Base-by-base conservation (phyloP, 2,113 vertebrate genomes). In the Semnornis frantzii region DNA sequence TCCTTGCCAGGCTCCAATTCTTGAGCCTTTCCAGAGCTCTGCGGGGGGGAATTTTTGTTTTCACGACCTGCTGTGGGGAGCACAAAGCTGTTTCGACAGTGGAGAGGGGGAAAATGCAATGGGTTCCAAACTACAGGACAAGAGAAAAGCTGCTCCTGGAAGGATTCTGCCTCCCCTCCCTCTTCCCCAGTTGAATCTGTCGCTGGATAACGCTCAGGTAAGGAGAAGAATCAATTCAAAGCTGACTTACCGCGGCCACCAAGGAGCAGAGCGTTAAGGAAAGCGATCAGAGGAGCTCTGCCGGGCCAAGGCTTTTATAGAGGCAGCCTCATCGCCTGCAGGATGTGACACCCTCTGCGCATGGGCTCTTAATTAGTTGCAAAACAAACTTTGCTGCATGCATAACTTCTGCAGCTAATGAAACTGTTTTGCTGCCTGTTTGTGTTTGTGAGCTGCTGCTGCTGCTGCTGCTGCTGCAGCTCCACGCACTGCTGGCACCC, bases 301-400 rank as follows among this genome's bases (percentile, higher is more conserved):
- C 8, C 82, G 82, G 81, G 95, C 95, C 82, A 90, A 95, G 71
- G 96, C 95, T 96, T 96, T 96, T 96, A 96, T 96, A 96, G 80
- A 42, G 92, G 66, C 77, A 82, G 87, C 69, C 82, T 31, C 42
- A 93, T 75, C 48, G 96, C 96, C 96, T 85, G 96, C 88, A 83
- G 96, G 93, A 96, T 90, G 96, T 96, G 95, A 96, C 96, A 96
- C 95, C 95, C 95, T 95, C 72, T 95, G 87, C 94, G 93, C 96
- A 95, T 74, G 85, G 66, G 90, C 69, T 94, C 90, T 92, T 96
- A 96, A 96, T 95, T 94, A 95, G 96, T 96, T 96, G 96, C 96
- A 96, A 96, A 96, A 96, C 96, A 95, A 90, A 96, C 92, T 87
- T 88, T 89, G 92, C 95, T 93, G 95, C 96, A 68, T 95, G 92